These are phyloP conservation scores for Scaptomyza graminum DNA, from an alignment of 1,140 invertebrate species.

Conservation along the genomic window DNA sequence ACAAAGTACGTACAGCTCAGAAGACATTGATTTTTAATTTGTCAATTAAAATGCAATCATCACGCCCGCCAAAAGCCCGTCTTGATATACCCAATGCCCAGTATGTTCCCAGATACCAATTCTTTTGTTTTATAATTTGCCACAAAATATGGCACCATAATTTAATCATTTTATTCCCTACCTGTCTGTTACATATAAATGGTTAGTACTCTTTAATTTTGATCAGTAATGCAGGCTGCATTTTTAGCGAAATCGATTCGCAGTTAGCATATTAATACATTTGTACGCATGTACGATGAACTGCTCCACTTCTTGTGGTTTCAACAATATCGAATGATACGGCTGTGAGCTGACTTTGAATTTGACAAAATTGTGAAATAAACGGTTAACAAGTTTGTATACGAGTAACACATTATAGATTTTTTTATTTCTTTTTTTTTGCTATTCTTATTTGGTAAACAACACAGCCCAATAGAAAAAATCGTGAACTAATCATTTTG, in stretches of 20 bases:
- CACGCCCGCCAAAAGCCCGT: constrained; percentile 53
- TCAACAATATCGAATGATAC: constrained; percentile 55
- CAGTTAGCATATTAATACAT: constrained; percentile 55
- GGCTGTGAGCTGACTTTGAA: constrained; percentile 59
- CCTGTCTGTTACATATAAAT: constrained; percentile 56
- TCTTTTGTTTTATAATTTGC: constrained; percentile 51
- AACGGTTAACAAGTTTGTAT: background rate
- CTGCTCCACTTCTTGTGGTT: constrained; percentile 70
- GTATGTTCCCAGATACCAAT: constrained; percentile 5
- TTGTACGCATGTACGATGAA: constrained; percentile 12
- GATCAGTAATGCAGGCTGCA: constrained; percentile 67
- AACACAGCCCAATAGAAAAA: no score
- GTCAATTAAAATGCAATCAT: constrained; percentile 80
- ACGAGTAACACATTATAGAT: background rate
- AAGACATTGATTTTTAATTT: constrained; percentile 79
- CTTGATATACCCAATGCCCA: constrained; percentile 23
- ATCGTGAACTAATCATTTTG: no score
- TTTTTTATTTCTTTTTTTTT: background rate
- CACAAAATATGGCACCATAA: constrained; percentile 65
- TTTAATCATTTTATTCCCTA: constrained; percentile 61
- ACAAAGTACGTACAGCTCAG: constrained; percentile 69
- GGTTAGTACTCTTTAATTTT: constrained; percentile 29
- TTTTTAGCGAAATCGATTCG: constrained; percentile 64
- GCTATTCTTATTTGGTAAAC: background rate
- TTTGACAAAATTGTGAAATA: constrained; percentile 21